Base-by-base conservation (phyloP, 1,140 invertebrate species). In the Halyomorpha halys region DNA sequence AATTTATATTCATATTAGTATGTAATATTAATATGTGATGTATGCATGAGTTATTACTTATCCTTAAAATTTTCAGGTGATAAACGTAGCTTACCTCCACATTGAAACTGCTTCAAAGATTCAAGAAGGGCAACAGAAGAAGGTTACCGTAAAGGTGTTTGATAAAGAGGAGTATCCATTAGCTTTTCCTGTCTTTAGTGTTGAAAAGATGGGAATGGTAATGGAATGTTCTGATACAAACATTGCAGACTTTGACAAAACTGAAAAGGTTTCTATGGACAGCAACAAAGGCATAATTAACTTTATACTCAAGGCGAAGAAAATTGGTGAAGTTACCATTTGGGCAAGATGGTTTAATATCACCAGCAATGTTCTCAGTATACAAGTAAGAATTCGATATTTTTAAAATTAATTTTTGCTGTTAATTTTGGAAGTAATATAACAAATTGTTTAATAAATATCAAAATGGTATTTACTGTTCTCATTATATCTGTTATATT, bases 301-400 rank as follows among this genome's bases (percentile, higher is more conserved):
- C 14, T 45, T 62, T 47, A 54, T 53, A 34, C 18, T 65, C 14
- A 49, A 47, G 59, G 64, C 44, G 0, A 19, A 25, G 11, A 47
- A 23, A 8, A 23, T 30, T 18, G 64, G 64, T 2, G 59, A 63
- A 15, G 67, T 68, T 16, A 69, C 70, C 61, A 65, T 72, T 49
- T n/a, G 61, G 44, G 70, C 61, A 53, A 62, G 39, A 71, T 71
- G 59, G 63, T 67, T 21, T 19, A 61, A 62, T 61, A 71, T 27
- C 69, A 70, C n/a, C 67, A 73, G 9, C 63, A 66, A 61, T 14
- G 25, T 39, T n/a, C 70, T 74, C 27, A 64, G 70, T 19, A 68
- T 78, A 16, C 71, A 74, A 62, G 75, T 80, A 27, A 76, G 23
- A 3, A 44, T 44, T 59, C 5, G 16, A 5, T 8, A 53, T 9